Evolutionary conservation across 2,797 vertebrate species (phyloP).

Genomic region (Ispidina lecontei): DNA sequence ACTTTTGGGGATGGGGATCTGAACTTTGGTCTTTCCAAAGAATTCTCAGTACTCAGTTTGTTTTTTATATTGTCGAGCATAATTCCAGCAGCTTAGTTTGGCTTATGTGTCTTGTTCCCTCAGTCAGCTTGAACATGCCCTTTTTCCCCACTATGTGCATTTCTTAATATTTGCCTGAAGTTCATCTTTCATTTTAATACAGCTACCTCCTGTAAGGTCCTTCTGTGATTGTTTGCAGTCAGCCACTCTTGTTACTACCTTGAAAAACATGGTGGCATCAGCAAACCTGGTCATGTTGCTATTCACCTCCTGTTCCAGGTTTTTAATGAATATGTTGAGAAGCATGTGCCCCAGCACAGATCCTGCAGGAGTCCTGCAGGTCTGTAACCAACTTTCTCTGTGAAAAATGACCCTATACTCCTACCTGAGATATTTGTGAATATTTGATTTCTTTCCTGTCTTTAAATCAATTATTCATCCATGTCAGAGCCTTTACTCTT

Average conservation of each 20-base stretch:
- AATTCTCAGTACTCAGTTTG: background rate
- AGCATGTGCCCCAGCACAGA: conserved; percentile 56
- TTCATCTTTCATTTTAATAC: background rate
- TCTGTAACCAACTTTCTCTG: conserved; percentile 53
- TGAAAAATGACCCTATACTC: conserved; percentile 20
- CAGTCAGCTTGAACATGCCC: background rate
- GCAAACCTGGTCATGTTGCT: conserved; percentile 13
- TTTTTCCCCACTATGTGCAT: background rate
- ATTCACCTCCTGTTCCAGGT: conserved; percentile 58
- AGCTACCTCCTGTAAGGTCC: background rate
- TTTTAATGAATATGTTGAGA: conserved; percentile 63
- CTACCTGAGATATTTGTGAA: conserved; percentile 1
- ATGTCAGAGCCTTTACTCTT: background rate
- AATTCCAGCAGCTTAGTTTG: background rate
- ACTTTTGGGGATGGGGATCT: background rate
- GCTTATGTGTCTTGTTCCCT: background rate
- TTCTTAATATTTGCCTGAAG: conserved; percentile 16
- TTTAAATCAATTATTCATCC: conserved; percentile 6
- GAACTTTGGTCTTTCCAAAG: background rate
- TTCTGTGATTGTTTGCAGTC: background rate
- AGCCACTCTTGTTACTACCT: background rate
- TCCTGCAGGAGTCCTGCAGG: conserved; percentile 62
- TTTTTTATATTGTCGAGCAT: background rate
- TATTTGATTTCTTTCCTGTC: conserved; percentile 3
- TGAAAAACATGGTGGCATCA: conserved; percentile 8